A percentile compares a stretch with the other conserved stretches of the same genome.
Evolutionary conservation across 2,888 invertebrate species (phyloP).

Genomic region (Cecidostiba fungosa): DNA sequence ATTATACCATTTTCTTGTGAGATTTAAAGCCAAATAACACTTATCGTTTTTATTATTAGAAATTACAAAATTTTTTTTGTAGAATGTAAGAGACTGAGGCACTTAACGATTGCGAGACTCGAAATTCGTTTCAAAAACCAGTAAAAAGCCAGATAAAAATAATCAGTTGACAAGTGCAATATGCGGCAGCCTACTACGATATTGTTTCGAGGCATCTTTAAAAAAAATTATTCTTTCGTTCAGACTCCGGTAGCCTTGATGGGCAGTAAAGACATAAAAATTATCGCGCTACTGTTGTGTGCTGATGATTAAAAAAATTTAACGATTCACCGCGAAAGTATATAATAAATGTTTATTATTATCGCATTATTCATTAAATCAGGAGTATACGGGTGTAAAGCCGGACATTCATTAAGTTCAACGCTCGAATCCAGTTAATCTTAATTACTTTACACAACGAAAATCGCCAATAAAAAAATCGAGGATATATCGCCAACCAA

Average conservation of each 20-base stretch:
- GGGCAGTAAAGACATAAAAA: constrained; percentile 28
- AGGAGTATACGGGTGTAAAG: not conserved
- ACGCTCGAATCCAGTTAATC: constrained; percentile 36
- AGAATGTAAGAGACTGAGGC: not conserved
- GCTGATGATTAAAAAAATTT: constrained; percentile 36
- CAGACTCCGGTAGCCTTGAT: not conserved
- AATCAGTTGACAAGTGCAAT: not conserved
- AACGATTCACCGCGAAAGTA: constrained; percentile 34
- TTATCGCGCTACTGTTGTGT: constrained; percentile 35
- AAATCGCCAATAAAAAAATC: constrained; percentile 31
- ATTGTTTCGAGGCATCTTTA: not conserved
- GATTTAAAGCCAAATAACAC: no score
- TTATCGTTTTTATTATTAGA: no score
- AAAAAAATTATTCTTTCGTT: not conserved
- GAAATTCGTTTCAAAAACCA: not conserved
- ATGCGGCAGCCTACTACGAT: not conserved
- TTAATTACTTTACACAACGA: constrained; percentile 40
- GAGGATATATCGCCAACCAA: constrained; percentile 20
- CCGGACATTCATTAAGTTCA: constrained; percentile 28
- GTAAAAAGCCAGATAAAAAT: not conserved
- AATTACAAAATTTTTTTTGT: no score
- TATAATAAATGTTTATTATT: constrained; percentile 47
- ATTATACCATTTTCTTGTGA: no score
- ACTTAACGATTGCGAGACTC: not conserved
- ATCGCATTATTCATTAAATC: constrained; percentile 48